Conservation (phyloP, 1,140 invertebrate genomes). For the Lucilia cuprina region DNA sequence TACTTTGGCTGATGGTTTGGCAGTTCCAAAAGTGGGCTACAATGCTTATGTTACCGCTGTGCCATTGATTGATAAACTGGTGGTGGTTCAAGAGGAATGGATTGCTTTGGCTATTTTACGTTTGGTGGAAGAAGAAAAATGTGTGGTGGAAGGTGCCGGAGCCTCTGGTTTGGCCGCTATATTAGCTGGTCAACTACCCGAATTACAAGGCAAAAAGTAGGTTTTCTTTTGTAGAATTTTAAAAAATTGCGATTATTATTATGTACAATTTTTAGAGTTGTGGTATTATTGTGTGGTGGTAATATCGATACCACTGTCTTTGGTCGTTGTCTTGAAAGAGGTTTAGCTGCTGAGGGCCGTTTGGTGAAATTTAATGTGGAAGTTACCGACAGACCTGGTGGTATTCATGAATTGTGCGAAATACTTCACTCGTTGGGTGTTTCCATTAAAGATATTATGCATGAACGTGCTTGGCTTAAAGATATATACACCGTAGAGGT, state of each 20-base stretch:
- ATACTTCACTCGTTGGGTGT: conserved; percentile 79
- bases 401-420: conserved; percentile 85
- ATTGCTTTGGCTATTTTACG: conserved; percentile 89
- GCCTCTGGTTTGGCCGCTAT: conserved; percentile 88
- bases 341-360: conserved; percentile 86
- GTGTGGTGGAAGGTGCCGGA: conserved; percentile 92
- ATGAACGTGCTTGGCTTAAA: conserved; percentile 90
- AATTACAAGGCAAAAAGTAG: conserved; percentile 86
- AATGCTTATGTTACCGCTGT: conserved; percentile 85
- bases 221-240: conserved; percentile 72
- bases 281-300: conserved; percentile 84
- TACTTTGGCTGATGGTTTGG: conserved; percentile 89
- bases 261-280: conserved; percentile 71
- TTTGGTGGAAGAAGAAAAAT: conserved; percentile 88
- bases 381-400: conserved; percentile 84
- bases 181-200: conserved; percentile 81
- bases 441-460: conserved; percentile 93
- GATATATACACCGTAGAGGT: conserved; percentile 87
- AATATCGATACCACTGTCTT: conserved; percentile 94
- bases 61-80: conserved; percentile 82
- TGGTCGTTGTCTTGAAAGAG: conserved; percentile 86
- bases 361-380: conserved; percentile 87
- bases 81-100: conserved; percentile 83
- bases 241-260: conserved; percentile 79
- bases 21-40: conserved; percentile 87